Conservation (phyloP, 2,797 vertebrate species). For the Tarsius wallacei region DNA sequence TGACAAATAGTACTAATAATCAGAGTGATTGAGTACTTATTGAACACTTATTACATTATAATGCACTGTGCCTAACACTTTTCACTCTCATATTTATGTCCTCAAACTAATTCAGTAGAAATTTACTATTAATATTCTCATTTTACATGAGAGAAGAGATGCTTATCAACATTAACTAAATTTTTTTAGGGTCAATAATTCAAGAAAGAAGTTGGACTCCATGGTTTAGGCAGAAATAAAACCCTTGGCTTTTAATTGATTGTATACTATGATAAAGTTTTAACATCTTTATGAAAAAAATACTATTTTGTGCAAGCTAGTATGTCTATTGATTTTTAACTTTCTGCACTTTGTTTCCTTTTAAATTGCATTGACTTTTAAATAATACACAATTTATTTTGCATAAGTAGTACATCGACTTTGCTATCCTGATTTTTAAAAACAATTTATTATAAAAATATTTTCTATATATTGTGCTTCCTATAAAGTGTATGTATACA, state of each 20-base stretch:
- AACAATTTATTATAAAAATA: background rate
- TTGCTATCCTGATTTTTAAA: background rate
- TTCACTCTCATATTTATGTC: background rate
- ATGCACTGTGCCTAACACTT: background rate
- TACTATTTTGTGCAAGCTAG: background rate
- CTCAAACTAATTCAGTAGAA: background rate
- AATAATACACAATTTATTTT: background rate
- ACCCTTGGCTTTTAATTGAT: background rate
- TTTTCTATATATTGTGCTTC: background rate
- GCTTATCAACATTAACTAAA: background rate
- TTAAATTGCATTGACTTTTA: conserved; percentile 4
- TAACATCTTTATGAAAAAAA: background rate
- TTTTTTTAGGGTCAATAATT: background rate
- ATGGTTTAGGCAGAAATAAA: background rate
- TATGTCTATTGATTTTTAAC: background rate
- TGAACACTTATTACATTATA: background rate
- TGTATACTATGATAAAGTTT: background rate
- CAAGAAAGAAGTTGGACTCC: background rate
- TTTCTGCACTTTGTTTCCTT: background rate
- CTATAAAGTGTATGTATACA: too few relatives aligned
- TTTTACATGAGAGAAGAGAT: background rate
- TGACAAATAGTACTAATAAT: background rate
- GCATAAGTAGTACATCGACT: background rate
- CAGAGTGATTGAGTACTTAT: background rate
- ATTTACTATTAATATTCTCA: background rate